phyloP scores from a whole-genome alignment of 1,140 invertebrate genomes.

The Aphaenogaster rudis region DNA sequence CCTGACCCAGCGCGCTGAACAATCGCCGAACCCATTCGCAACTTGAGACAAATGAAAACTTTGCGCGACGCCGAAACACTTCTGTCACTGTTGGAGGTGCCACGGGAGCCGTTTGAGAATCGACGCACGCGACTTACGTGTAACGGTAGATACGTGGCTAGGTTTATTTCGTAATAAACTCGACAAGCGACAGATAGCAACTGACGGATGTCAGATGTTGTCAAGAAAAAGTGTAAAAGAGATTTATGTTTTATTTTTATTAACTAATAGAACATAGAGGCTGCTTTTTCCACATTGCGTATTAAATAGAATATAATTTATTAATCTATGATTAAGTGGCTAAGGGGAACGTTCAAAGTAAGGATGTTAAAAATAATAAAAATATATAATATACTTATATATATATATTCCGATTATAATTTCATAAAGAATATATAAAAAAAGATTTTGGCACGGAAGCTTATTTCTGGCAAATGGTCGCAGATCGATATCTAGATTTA shows the following conservation, averaged over 20 bases:
- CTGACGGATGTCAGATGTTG: not conserved
- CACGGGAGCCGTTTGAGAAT: conserved; percentile 38
- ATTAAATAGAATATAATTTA: conserved; percentile 16
- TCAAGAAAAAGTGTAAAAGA: not conserved
- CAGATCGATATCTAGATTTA: conserved; percentile 86
- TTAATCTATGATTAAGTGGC: not conserved
- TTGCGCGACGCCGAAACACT: conserved; percentile 70
- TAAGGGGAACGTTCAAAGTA: no score
- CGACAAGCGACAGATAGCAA: not conserved
- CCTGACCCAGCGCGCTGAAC: conserved; percentile 76
- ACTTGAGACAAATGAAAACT: conserved; percentile 78
- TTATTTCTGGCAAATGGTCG: conserved; percentile 13
- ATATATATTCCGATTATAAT: not conserved
- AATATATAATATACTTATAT: no score
- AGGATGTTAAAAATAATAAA: no score
- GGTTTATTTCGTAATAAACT: conserved; percentile 11
- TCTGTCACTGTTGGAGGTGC: conserved; percentile 57
- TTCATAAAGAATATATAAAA: not conserved
- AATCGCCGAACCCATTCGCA: conserved; percentile 73
- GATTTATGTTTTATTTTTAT: not conserved
- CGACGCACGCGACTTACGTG: conserved; percentile 39
- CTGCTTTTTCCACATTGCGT: not conserved
- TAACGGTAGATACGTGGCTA: conserved; percentile 5
- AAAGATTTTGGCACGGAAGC: not conserved
- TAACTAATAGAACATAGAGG: not conserved